Evolutionary conservation across 1,140 invertebrate genomes (phyloP), one percentile per base, ranked within the genome.

Genomic region (Globodera rostochiensis): DNA sequence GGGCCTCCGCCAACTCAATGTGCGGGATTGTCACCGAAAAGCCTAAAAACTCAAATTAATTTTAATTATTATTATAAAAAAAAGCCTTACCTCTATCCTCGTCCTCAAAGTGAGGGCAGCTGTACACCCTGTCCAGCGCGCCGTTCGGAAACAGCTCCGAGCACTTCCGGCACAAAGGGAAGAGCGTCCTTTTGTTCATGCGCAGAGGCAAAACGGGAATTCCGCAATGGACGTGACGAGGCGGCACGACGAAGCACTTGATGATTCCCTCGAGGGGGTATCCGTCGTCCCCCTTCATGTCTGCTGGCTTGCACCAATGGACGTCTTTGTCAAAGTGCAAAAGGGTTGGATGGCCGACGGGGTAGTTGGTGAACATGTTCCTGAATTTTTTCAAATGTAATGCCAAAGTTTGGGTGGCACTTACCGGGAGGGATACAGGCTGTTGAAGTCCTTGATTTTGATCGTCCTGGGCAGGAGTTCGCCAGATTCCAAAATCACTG

Each of bases 121-220:
- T 71, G 21, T 71, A 71, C 2, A 0, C 69, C 0, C n/a, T 1
- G 7, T 71, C 69, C 0, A 36, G 6, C 9, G 4, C 4, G 11
- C 69, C 69, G 8, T 71, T 71, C 1, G 69, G 69, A 8, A 15
- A 71, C 8, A 45, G 9, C 13, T 71, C 69, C 7, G 74, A n/a
- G 0, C 74, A 75, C 13, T 45, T 75, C 1, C 9, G 74, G 74
- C 74, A 75, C 8, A 75, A 19, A 9, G 74, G 74, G 66, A 75
- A 75, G 25, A 75, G 74, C 0, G 47, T 45, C 7, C 74, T 1
- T 1, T 75, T 70, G 74, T 75, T 70, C 3, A 4, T 13, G 9
- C 66, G 7, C 36, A 46, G 6, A 0, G 74, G 74, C n/a, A 75
- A 11, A 13, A 75, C 74, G 45, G 74, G 74, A 6, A 75, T 47